phyloP scores from a whole-genome alignment of 30 jellyfish, hydroid and myxozoan genomes.

The Turritopsis dohrnii region DNA sequence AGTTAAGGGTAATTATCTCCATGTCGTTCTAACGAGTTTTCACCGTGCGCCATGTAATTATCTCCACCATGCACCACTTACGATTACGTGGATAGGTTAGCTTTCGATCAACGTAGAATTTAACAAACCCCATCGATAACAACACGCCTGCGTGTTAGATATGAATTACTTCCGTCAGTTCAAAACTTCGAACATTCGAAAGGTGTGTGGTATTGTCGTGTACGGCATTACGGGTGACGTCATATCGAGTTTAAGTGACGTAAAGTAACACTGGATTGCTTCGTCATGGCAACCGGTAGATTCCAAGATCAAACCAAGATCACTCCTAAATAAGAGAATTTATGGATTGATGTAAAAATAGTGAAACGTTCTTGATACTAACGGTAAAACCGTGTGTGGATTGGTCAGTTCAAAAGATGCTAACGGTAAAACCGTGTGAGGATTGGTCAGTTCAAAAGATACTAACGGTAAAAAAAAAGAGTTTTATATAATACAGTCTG shows the following conservation, averaged over 20 bases:
- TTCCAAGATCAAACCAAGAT: slow-evolving; percentile 64
- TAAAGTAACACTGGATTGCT: slow-evolving; percentile 62
- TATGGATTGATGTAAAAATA: background rate
- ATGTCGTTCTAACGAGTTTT: too few relatives aligned
- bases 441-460: too few relatives aligned
- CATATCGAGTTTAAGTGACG: slow-evolving; percentile 69
- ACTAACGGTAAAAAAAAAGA: too few relatives aligned
- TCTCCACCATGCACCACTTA: too few relatives aligned
- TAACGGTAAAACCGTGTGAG: too few relatives aligned
- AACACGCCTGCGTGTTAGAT: background rate
- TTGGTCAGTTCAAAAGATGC: too few relatives aligned
- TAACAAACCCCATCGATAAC: background rate
- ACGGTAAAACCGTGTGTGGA: too few relatives aligned
- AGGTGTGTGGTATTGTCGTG: slow-evolving; percentile 47
- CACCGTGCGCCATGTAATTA: too few relatives aligned
- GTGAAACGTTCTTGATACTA: background rate
- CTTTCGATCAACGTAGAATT: background rate
- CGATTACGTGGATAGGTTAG: background rate
- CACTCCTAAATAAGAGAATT: slow-evolving; percentile 53
- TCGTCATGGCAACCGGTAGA: slow-evolving; percentile 58
- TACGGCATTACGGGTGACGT: slow-evolving; percentile 73
- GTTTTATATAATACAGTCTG: too few relatives aligned
- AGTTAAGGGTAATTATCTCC: too few relatives aligned
- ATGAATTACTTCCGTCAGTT: background rate
- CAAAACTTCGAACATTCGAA: slow-evolving; percentile 14